A percentile compares a stretch with the other conserved stretches of the same genome.
phyloP scores from a whole-genome alignment of 2,888 invertebrate species.

The Teinopalpus imperialis region DNA sequence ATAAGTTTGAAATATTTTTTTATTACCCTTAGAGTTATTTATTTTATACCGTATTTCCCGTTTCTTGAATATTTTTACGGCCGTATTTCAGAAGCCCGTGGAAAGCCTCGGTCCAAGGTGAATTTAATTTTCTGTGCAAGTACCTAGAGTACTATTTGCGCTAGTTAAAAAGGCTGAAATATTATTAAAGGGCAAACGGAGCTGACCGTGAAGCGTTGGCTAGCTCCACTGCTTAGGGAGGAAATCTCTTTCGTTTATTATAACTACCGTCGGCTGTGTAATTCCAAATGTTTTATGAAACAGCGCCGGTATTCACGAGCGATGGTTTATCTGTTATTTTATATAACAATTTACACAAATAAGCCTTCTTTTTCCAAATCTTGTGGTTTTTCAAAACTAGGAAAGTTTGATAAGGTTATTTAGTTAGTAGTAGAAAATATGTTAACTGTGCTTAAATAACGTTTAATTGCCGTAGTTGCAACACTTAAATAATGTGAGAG shows the following conservation, averaged over 20 bases:
- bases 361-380: not conserved
- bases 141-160: conserved; percentile 13
- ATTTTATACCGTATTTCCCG: not conserved
- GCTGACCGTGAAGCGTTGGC: conserved; percentile 4
- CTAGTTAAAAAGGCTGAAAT: conserved; percentile 13
- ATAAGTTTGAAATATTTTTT: no score
- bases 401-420: no score
- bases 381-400: not conserved
- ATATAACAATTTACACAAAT: conserved; percentile 3
- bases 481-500: no score
- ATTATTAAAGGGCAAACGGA: conserved; percentile 18
- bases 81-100: not conserved
- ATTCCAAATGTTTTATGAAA: conserved; percentile 17
- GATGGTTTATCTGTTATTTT: conserved; percentile 2
- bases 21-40: no score
- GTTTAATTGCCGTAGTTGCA: no score
- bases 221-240: not conserved
- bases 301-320: not conserved
- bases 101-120: not conserved
- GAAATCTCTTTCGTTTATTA: conserved; percentile 15
- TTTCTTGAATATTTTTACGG: not conserved
- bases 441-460: no score
- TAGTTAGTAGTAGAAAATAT: no score
- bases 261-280: conserved; percentile 6
- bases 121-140: conserved; percentile 8